Evolutionary conservation across 2,113 vertebrate genomes (phyloP).

Genomic region (Psophia crepitans): DNA sequence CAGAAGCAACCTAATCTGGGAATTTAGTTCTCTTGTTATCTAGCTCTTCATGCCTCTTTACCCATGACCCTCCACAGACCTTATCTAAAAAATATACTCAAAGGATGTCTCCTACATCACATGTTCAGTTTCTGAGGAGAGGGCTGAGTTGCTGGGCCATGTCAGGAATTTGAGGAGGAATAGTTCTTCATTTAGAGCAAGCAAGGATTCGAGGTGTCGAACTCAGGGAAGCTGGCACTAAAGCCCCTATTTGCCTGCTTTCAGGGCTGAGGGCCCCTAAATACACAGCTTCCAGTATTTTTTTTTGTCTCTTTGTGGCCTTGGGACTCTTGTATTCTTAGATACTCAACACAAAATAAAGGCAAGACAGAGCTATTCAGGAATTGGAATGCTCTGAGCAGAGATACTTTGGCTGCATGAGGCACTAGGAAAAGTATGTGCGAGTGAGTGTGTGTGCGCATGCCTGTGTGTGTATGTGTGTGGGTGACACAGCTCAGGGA

Average conservation of each 20-base stretch:
- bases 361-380: background rate
- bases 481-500: background rate
- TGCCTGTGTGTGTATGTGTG: fast-evolving
- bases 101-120: background rate
- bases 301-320: background rate
- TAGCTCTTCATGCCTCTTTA: background rate
- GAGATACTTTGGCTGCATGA: background rate
- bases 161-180: background rate
- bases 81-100: background rate
- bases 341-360: background rate
- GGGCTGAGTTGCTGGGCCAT: background rate
- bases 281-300: background rate
- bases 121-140: background rate
- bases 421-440: background rate
- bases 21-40: background rate
- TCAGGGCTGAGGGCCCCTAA: background rate
- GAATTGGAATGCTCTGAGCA: background rate
- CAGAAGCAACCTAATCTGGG: background rate
- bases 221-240: background rate
- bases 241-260: background rate
- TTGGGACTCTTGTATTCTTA: background rate
- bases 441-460: fast-evolving
- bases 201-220: background rate
- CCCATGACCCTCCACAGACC: background rate
- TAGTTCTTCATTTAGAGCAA: background rate